Base-by-base conservation (phyloP, 2,888 invertebrate genomes). In the Lasioglossum malachurum region DNA sequence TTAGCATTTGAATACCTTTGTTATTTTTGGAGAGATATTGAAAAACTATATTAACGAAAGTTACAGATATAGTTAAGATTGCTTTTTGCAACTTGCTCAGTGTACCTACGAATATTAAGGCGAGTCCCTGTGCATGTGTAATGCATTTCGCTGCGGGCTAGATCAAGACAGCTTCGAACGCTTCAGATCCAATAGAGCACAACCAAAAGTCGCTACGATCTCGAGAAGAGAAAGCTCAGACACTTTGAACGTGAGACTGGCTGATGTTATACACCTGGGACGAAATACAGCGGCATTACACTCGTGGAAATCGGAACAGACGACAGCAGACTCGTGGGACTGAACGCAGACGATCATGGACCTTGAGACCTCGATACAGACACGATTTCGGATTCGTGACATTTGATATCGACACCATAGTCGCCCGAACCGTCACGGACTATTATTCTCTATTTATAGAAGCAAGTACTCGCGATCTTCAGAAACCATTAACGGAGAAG, bases 321-420 rank as follows among this genome's bases (percentile, higher is more conserved):
- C 69, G 69, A 69, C 69, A 38, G 69, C 23, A 35, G 38, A 38
- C 69, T 38, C 23, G 38, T 69, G 69, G 69, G 69, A 38, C 69
- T 38, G 8, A 69, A 38, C 67, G 35, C 35, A 31, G 35, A 35
- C 35, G 35, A 67, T 67, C 69, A 69, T 23, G 10, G 69, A 69
- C 38, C 10, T 38, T 31, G 35, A 16, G 4, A 69, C 35, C 69
- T 69, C 69, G 38, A 38, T 69, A 12, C 23, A 38, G 19, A 35
- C 23, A 69, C 16, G 23, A 69, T 19, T 38, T 69, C 38, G 35
- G 19, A 69, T 23, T 38, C 23, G 23, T 38, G 35, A 23, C 35
- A 38, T 23, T 69, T 69, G 67, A 35, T 69, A 19, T 69, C 16
- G 19, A 69, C 19, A 7, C 16, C 38, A 4, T 3, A 38, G 10